Percentiles rank a stretch among this genome's conserved stretches.
phyloP scores from a whole-genome alignment of 1,140 invertebrate species.

The Homarus americanus region DNA sequence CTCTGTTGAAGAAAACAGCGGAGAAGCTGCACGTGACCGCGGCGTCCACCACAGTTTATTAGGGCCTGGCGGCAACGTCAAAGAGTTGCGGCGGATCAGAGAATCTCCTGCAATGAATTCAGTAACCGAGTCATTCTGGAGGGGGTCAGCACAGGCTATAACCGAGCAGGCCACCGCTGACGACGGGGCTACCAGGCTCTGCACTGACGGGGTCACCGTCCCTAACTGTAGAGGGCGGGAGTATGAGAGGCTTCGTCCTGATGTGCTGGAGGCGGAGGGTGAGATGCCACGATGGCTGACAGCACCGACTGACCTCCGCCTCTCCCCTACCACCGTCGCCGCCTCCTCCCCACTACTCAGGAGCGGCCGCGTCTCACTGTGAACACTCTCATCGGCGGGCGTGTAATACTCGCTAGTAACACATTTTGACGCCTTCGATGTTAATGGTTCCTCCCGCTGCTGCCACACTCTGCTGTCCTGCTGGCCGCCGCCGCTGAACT shows the following conservation, averaged over 20 bases:
- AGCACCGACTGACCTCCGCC: constrained; percentile 33
- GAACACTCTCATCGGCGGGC: neutral
- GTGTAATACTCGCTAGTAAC: neutral
- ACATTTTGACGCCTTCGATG: neutral
- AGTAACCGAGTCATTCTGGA: neutral
- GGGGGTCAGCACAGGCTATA: constrained; percentile 59
- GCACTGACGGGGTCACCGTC: constrained; percentile 48
- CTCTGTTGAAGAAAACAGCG: constrained; percentile 61
- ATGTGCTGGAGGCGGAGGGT: neutral
- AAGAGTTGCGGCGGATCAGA: constrained; percentile 45
- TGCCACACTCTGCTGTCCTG: neutral
- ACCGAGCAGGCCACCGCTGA: constrained; percentile 61
- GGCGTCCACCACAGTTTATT: constrained; percentile 56
- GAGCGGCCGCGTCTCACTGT: constrained; percentile 54
- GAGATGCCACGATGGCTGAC: constrained; percentile 11
- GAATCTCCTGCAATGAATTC: constrained; percentile 11
- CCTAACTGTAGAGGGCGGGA: constrained; percentile 56
- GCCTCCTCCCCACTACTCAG: constrained; percentile 27
- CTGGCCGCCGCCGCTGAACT: neutral
- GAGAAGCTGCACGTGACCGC: constrained; percentile 60
- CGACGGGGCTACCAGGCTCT: constrained; percentile 54
- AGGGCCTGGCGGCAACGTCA: constrained; percentile 61
- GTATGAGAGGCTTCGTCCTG: constrained; percentile 55
- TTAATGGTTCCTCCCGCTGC: neutral
- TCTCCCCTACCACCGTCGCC: neutral